Evolutionary conservation across 1,140 invertebrate species (phyloP).

Genomic region (Phymorhynchus buccinoides): DNA sequence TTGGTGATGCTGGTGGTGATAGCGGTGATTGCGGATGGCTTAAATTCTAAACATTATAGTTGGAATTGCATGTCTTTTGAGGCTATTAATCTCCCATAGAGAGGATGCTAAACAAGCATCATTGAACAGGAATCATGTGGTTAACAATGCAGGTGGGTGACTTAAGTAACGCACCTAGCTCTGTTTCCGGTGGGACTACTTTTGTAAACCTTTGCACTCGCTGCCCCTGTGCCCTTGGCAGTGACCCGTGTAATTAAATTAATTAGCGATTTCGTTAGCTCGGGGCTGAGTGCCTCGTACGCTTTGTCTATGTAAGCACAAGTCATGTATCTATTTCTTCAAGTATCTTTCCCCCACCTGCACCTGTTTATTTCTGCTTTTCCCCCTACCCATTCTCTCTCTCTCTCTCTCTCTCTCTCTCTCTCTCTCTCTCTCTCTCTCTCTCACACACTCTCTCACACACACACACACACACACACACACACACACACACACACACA

Average conservation of each 20-base stretch:
- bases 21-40: background rate
- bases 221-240: background rate
- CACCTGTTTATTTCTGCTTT: background rate
- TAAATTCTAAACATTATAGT: too few relatives aligned
- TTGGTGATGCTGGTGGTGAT: background rate
- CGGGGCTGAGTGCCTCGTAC: too few relatives aligned
- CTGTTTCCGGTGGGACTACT: constrained; percentile 24
- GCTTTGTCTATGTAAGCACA: too few relatives aligned
- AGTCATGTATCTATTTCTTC: too few relatives aligned
- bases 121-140: background rate
- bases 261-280: too few relatives aligned
- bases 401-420: background rate
- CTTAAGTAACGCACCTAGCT: background rate
- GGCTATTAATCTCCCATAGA: background rate
- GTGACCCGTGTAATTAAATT: background rate
- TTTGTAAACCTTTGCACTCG: background rate
- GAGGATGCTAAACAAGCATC: background rate
- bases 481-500: too few relatives aligned
- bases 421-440: background rate
- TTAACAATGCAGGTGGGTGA: background rate
- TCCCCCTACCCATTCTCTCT: background rate
- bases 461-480: too few relatives aligned
- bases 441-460: too few relatives aligned
- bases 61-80: too few relatives aligned
- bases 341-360: background rate